These are phyloP conservation scores for Drosophila setosimentum DNA, from an alignment of 2,888 invertebrate genomes.

Conservation along the genomic window DNA sequence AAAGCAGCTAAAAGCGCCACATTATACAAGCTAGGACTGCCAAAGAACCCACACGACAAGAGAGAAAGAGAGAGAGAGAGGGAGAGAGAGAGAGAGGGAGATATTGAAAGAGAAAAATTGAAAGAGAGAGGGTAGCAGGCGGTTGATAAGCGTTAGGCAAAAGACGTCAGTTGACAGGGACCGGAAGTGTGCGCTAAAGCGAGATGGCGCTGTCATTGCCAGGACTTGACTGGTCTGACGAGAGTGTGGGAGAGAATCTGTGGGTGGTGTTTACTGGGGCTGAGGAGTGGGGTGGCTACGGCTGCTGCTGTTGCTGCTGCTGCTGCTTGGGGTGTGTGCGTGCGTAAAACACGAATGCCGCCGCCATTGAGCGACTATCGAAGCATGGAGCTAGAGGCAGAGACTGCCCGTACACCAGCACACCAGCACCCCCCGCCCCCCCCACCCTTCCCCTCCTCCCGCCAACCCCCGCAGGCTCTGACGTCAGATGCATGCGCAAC, in stretches of 20 bases:
- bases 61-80: neutral
- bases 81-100: neutral
- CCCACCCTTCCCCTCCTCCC: fast-evolving
- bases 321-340: conserved; percentile 36
- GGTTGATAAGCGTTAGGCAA: conserved; percentile 42
- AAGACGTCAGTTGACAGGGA: conserved; percentile 30
- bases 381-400: conserved; percentile 6
- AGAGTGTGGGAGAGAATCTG: neutral
- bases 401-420: neutral
- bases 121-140: conserved; percentile 9
- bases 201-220: conserved; percentile 72
- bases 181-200: conserved; percentile 76
- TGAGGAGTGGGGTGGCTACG: neutral
- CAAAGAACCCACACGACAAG: conserved; percentile 8
- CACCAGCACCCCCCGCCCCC: neutral
- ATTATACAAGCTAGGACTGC: conserved; percentile 50
- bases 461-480: conserved; percentile 23
- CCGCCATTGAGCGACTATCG: conserved; percentile 48
- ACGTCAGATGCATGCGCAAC: conserved; percentile 51
- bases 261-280: conserved; percentile 23
- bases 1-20: conserved; percentile 77
- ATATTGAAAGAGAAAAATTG: neutral
- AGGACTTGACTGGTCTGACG: neutral
- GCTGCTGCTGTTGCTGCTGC: conserved; percentile 21
- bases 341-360: conserved; percentile 47